Evolutionary conservation across 2,888 invertebrate genomes (phyloP), one percentile per base, ranked within the genome.

Genomic region (Latrodectus elegans): DNA sequence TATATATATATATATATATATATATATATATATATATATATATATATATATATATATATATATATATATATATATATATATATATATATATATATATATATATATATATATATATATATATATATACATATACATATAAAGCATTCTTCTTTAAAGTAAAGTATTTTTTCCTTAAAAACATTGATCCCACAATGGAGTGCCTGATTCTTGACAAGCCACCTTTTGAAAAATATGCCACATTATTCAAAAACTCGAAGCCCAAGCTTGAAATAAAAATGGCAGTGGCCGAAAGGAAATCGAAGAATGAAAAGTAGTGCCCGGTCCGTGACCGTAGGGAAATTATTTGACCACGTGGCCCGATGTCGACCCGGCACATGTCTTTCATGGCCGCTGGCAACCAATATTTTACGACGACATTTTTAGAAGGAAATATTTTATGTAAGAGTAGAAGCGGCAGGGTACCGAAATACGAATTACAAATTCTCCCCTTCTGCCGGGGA

Each of bases 261-360:
- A 52, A 22, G 64, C 71, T 60, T 74, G 73, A 81, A 81, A 73
- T 74, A 53, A 51, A 72, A 64, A 22, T 73, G n/a, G 73, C 38
- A 15, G 64, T 14, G 17, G 72, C 17, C 71, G 51, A 71, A 49
- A 71, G 71, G 71, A 76, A 81, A 81, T 81, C 73, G 74, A 81
- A 81, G 81, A 74, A 74, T 65, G 81, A 67, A 14, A 74, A 81
- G 73, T 71, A 71, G 79, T 60, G 60, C 60, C 60, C 8, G 22
- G n/a, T 65, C 53, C 72, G 81, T 73, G 73, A 74, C 81, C 73
- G 74, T 52, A 64, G 74, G 81, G 73, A 81, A 73, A 74, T 81
- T 74, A 81, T 81, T 81, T 81, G 81, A 81, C 81, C 81, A 74
- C 81, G 22, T 52, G 73, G 79, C 55, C 79, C 38, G 38, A 79